These are phyloP conservation scores for Plebejus argus DNA, from an alignment of 2,888 invertebrate genomes.

Conservation along the genomic window DNA sequence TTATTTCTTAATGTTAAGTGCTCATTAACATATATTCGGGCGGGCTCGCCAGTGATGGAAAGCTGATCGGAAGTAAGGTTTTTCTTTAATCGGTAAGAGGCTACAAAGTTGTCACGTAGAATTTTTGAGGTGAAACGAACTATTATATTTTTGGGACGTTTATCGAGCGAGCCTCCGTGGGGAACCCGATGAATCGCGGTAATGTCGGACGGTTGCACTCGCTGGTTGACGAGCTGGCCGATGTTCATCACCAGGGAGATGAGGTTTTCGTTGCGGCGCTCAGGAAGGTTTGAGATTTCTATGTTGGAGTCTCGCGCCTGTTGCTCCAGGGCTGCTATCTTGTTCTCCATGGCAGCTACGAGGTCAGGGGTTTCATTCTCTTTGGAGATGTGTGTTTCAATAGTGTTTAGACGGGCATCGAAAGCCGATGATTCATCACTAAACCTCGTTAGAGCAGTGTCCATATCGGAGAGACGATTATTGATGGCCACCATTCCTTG, in stretches of 20 bases:
- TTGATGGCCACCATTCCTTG: background rate
- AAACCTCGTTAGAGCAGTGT: background rate
- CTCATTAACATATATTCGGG: background rate
- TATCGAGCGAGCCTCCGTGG: background rate
- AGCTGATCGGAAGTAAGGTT: background rate
- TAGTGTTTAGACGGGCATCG: background rate
- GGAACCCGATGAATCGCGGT: background rate
- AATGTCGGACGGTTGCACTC: background rate
- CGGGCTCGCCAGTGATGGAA: background rate
- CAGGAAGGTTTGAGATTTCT: constrained; percentile 1
- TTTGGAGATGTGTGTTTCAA: background rate
- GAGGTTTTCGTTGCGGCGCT: background rate
- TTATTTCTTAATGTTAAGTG: background rate
- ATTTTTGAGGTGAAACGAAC: background rate
- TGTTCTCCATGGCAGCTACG: background rate
- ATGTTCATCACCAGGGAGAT: background rate
- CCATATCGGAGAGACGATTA: background rate
- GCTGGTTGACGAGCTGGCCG: background rate
- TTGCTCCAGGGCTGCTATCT: background rate
- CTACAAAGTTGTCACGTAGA: background rate
- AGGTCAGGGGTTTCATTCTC: background rate
- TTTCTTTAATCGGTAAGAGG: background rate
- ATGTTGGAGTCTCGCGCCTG: background rate
- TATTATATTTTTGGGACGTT: background rate
- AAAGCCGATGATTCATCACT: background rate